Base-by-base conservation (phyloP, 2,113 vertebrate species). In the Chaetodon auriga region DNA sequence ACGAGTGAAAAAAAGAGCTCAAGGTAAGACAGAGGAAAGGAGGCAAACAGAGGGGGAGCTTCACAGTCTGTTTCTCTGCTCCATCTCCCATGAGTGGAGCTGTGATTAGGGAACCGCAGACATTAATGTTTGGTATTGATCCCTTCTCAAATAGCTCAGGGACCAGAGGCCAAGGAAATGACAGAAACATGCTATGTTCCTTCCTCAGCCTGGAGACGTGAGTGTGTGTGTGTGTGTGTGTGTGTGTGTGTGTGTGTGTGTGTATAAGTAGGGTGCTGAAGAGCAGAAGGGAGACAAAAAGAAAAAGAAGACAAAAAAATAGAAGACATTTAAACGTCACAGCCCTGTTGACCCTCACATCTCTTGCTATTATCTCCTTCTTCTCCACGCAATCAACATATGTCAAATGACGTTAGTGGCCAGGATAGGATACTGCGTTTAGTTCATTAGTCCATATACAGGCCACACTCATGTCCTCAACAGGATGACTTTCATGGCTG, bases 41-140 rank as follows among this genome's bases (percentile, higher is more conserved):
- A 72, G 58, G 38, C 13, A 64, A 53, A 51, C 64, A 73, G 23
- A 80, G 19, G 25, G 21, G 18, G 77, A 25, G 46, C 69, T 51
- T 78, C 51, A 51, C 72, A 45, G 77, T 62, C 60, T 77, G 82
- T 75, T 83, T 90, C 88, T 80, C 68, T 79, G 87, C 75, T 81
- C 84, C 83, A 82, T 92, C 80, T 88, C 78, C 84, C 85, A 72
- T 83, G 82, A 85, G 78, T 88, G 87, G 82, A 83, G 86, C 81
- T 79, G 86, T 90, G 93, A 94, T 92, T 89, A 89, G 87, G 78
- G 83, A 90, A 84, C 89, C 89, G 89, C 84, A 90, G 84, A 90
- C 85, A 92, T 79, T 78, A 90, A 85, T 72, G 78, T 78, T 85
- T 87, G 62, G 71, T 92, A 93, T 92, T 82, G 93, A 95, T 94